Evolutionary conservation across 2,113 vertebrate species (phyloP), one percentile per base, ranked within the genome.

Genomic region (Uropsilus gracilis): DNA sequence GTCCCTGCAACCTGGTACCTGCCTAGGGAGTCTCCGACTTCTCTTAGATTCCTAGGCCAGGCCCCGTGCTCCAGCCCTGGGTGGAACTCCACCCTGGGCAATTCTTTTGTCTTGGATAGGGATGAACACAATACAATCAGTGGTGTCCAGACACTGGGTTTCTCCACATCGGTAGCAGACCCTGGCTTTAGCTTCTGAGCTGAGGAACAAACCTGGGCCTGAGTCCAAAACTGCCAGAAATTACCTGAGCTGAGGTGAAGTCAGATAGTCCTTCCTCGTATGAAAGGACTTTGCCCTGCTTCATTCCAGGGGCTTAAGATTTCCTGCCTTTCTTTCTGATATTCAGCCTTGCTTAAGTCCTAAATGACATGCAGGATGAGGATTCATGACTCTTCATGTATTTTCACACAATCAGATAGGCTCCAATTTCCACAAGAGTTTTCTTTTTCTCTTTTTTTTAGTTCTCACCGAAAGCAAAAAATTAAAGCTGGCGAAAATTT

Each of bases 381-480:
- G 66, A 90, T 50, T 94, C 86, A 69, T 73, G 85, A 75, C 82
- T 34, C 91, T 83, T 95, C 84, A 91, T 59, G 59, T 59, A 39
- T 94, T 93, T 96, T 93, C 64, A 59, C 30, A 83, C 69, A 78
- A 44, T 20, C 37, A 71, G 39, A 18, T 89, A 69, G 61, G 39
- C 26, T 63, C 75, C 39, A 28, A 42, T 83, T 89, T 61, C 57
- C 8, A 39, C 81, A 95, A 34, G 61, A 77, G 26, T 81, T 64
- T 6, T 46, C 20, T 16, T 85, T 81, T 89, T n/a, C n/a, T n/a
- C n/a, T 80, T 10, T 86, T 80, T 10, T 86, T 89, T 82, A 26
- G 1, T 95, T 95, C 48, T 94, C 53, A 95, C 32, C 80, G 69
- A 76, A 73, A 78, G 39, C 34, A 72, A 55, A 92, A 72, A 13